Evolutionary conservation across 2,888 invertebrate species (phyloP).

Genomic region (Hirudinaria manillensis): DNA sequence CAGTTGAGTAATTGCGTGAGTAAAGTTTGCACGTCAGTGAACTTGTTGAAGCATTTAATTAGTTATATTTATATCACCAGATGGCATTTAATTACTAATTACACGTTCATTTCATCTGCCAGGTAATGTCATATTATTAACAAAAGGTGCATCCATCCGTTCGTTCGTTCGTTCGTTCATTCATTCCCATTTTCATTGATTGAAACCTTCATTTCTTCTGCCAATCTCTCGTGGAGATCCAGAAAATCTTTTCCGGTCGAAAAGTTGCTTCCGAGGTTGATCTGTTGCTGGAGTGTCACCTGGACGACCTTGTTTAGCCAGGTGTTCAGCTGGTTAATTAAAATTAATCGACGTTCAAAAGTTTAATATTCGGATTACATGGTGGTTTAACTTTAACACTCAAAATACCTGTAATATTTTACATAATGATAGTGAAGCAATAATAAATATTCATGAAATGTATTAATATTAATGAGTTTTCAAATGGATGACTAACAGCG

Average conservation of each 20-base stretch:
- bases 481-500: slow-evolving; percentile 52
- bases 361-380: too few species aligned
- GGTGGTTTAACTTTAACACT: too few species aligned
- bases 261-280: slow-evolving; percentile 64
- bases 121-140: too few species aligned
- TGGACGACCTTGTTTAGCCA: slow-evolving; percentile 72
- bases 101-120: slow-evolving; percentile 67
- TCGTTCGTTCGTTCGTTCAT: neutral
- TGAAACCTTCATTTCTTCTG: slow-evolving; percentile 66
- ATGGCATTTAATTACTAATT: neutral
- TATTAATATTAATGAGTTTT: too few species aligned
- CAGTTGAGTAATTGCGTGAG: neutral
- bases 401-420: neutral
- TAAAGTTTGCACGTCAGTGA: neutral
- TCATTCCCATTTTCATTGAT: neutral
- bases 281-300: slow-evolving; percentile 67
- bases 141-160: too few species aligned
- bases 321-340: slow-evolving; percentile 57
- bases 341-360: neutral
- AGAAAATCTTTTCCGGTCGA: slow-evolving; percentile 66
- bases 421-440: slow-evolving; percentile 11
- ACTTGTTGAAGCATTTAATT: neutral
- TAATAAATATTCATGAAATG: neutral
- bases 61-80: neutral
- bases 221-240: slow-evolving; percentile 67